Conservation (phyloP, 2,113 vertebrate genomes). For the Ciconia boyciana region DNA sequence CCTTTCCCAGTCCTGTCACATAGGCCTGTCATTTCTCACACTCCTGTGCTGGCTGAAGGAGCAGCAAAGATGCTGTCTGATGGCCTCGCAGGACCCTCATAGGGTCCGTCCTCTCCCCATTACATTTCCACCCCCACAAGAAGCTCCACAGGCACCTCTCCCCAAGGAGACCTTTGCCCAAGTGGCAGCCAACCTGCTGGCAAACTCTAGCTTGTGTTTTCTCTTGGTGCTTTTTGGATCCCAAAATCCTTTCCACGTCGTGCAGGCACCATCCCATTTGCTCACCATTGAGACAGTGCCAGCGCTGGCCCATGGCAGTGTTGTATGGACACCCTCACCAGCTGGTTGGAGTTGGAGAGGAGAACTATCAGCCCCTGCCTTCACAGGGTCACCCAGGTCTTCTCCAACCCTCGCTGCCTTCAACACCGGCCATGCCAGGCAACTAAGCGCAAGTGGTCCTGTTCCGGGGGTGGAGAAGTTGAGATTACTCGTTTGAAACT, state of each 20-base stretch:
- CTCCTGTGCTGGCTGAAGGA: neutral
- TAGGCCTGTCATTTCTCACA: neutral
- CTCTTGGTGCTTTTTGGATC: neutral
- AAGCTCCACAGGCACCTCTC: neutral
- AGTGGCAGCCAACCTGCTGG: neutral
- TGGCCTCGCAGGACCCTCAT: accelerated
- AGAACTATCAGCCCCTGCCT: neutral
- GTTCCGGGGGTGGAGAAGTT: neutral
- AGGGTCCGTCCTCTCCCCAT: neutral
- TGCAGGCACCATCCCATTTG: neutral
- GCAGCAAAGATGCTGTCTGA: accelerated
- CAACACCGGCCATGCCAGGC: neutral
- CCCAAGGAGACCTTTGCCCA: neutral
- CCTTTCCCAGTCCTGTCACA: neutral
- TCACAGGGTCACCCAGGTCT: neutral
- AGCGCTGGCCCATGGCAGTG: neutral
- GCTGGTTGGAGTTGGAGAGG: neutral
- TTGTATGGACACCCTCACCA: neutral
- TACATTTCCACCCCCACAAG: neutral
- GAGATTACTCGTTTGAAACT: neutral
- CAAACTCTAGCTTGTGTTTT: neutral
- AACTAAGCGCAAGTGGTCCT: neutral
- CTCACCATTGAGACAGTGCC: accelerated
- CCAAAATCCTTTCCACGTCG: accelerated
- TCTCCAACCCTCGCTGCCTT: neutral